Conservation (phyloP, 2,888 invertebrate genomes). For the Galerucella calmariensis region DNA sequence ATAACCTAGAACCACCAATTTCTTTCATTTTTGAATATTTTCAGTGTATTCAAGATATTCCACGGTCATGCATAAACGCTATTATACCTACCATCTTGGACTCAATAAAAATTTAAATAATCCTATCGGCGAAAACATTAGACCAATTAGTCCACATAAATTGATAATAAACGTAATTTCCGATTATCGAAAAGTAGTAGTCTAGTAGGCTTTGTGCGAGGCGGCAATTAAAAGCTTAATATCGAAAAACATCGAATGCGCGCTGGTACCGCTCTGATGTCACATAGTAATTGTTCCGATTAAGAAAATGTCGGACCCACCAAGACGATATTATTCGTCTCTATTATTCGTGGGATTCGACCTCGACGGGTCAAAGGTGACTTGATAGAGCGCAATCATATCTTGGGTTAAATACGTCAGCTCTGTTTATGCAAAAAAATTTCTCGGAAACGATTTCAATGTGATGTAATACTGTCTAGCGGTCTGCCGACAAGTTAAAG, state of each 20-base stretch:
- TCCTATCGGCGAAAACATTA: slow-evolving; percentile 28
- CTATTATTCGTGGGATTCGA: slow-evolving; percentile 42
- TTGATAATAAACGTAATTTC: slow-evolving; percentile 32
- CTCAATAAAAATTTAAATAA: too few relatives aligned
- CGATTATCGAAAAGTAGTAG: slow-evolving; percentile 14
- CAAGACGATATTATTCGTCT: slow-evolving; percentile 45
- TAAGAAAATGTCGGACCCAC: slow-evolving; percentile 43
- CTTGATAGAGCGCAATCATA: slow-evolving; percentile 13
- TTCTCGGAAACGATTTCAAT: slow-evolving; percentile 14
- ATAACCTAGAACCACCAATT: too few relatives aligned
- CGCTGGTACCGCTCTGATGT: slow-evolving; percentile 28
- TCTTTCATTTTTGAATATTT: too few relatives aligned
- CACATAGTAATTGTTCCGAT: slow-evolving; percentile 43
- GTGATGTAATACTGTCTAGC: too few relatives aligned
- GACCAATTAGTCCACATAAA: slow-evolving; percentile 32
- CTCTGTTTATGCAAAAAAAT: slow-evolving; percentile 18
- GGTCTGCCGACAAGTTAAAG: background rate
- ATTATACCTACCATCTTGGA: background rate
- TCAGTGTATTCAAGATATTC: too few relatives aligned
- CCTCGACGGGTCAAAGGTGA: slow-evolving; percentile 38
- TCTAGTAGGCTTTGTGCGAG: slow-evolving; percentile 28
- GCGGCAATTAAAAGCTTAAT: slow-evolving; percentile 33
- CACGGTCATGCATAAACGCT: background rate
- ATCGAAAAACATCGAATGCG: slow-evolving; percentile 29
- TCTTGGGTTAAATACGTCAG: slow-evolving; percentile 16